A percentile compares a stretch with the other conserved stretches of the same genome.
Evolutionary conservation across 53 echinoderm and acorn worm genomes (phyloP).

Genomic region (Henricia sp.): DNA sequence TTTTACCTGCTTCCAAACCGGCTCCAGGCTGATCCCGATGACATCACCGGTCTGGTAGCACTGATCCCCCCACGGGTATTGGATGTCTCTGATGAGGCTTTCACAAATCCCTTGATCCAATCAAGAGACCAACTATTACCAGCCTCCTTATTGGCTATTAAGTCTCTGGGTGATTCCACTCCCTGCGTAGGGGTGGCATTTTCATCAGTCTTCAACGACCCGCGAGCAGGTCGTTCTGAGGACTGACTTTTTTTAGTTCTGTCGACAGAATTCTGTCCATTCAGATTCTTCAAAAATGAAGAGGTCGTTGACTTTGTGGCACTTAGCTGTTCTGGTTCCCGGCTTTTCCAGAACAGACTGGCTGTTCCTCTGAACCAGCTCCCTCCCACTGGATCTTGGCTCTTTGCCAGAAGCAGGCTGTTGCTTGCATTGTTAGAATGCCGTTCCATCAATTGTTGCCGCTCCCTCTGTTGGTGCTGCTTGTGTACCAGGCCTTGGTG

Average conservation of each 20-base stretch:
- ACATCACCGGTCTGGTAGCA: slow-evolving; percentile 9
- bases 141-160: slow-evolving; percentile 19
- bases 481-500: slow-evolving; percentile 51
- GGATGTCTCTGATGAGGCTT: slow-evolving; percentile 51
- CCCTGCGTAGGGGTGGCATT: slow-evolving; percentile 74
- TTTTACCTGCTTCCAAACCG: slow-evolving; percentile 79
- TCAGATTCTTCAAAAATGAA: slow-evolving; percentile 14
- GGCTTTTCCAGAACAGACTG: slow-evolving; percentile 49
- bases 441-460: slow-evolving; percentile 69
- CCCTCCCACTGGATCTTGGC: slow-evolving; percentile 65
- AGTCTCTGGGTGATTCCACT: slow-evolving; percentile 58
- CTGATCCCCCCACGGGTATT: slow-evolving; percentile 21
- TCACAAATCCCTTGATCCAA: slow-evolving; percentile 83
- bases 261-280: slow-evolving; percentile 29
- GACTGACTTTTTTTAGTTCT: slow-evolving; percentile 62
- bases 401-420: slow-evolving; percentile 42
- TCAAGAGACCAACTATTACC: slow-evolving; percentile 76
- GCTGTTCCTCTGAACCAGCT: slow-evolving; percentile 65
- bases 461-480: slow-evolving; percentile 73
- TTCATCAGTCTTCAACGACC: slow-evolving; percentile 75
- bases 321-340: slow-evolving; percentile 31
- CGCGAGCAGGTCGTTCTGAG: slow-evolving; percentile 78
- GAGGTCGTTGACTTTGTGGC: slow-evolving; percentile 38
- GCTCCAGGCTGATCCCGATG: slow-evolving; percentile 68
- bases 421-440: slow-evolving; percentile 7